phyloP scores from a whole-genome alignment of 2,888 invertebrate genomes.

The Frankliniella fusca region DNA sequence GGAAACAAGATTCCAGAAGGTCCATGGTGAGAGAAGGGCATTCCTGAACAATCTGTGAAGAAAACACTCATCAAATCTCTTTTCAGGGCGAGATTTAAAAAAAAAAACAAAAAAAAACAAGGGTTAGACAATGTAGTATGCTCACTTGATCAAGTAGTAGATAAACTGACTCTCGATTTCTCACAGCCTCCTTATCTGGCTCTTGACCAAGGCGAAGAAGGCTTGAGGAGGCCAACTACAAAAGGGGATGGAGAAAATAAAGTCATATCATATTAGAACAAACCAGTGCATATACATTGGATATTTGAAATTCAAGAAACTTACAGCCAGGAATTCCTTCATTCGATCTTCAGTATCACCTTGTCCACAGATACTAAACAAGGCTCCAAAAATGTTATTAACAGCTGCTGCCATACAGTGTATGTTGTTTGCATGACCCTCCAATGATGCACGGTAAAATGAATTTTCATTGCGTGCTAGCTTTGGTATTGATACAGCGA shows the following conservation, averaged over 20 bases:
- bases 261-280: neutral
- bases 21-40: constrained; percentile 99
- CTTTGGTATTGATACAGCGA: constrained; percentile 95
- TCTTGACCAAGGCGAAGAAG: constrained; percentile 91
- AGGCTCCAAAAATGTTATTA: constrained; percentile 91
- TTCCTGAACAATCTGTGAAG: constrained; percentile 86
- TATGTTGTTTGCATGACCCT: constrained; percentile 97
- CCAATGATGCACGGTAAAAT: constrained; percentile 78
- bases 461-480: constrained; percentile 86
- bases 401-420: constrained; percentile 97
- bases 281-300: neutral
- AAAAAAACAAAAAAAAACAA: no score
- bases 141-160: constrained; percentile 77
- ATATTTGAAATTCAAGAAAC: constrained; percentile 38
- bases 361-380: constrained; percentile 93
- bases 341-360: constrained; percentile 96
- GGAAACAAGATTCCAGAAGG: constrained; percentile 96
- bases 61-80: neutral
- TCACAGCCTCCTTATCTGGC: constrained; percentile 88
- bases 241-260: constrained; percentile 33
- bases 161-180: constrained; percentile 94
- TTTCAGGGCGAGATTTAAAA: no score
- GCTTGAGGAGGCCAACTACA: constrained; percentile 86
- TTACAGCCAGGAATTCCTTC: constrained; percentile 80
- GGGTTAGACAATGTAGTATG: no score